Conservation (phyloP, 2,113 vertebrate genomes). For the Glaucomys volans region DNA sequence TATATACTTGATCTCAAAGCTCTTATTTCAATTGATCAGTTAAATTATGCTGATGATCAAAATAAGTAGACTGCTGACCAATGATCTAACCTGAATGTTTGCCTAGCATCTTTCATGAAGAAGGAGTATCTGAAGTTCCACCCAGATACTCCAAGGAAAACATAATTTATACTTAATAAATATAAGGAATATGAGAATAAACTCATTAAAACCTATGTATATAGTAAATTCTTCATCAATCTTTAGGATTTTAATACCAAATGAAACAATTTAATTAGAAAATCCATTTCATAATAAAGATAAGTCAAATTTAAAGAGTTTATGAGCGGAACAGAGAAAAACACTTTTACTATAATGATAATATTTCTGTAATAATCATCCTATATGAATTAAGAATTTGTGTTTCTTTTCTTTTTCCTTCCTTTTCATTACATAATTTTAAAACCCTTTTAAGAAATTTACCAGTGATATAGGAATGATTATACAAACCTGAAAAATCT, state of each 20-base stretch:
- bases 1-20: not conserved
- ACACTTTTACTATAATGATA: not conserved
- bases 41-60: not conserved
- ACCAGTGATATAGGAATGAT: not conserved
- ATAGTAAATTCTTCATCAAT: not conserved
- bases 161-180: not conserved
- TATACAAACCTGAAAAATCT: not conserved
- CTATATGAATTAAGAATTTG: not conserved
- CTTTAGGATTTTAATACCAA: slow-evolving; percentile 8
- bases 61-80: not conserved
- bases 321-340: not conserved
- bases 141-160: not conserved
- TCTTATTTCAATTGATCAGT: not conserved
- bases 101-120: not conserved
- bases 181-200: not conserved
- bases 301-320: not conserved
- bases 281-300: not conserved
- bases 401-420: not conserved
- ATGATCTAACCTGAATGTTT: not conserved
- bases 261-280: not conserved
- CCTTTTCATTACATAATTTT: not conserved
- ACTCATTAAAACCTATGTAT: not conserved
- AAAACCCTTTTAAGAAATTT: not conserved
- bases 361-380: not conserved
- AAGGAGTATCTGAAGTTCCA: not conserved